Conservation (phyloP, 2,888 invertebrate genomes). For the Plusia festucae region DNA sequence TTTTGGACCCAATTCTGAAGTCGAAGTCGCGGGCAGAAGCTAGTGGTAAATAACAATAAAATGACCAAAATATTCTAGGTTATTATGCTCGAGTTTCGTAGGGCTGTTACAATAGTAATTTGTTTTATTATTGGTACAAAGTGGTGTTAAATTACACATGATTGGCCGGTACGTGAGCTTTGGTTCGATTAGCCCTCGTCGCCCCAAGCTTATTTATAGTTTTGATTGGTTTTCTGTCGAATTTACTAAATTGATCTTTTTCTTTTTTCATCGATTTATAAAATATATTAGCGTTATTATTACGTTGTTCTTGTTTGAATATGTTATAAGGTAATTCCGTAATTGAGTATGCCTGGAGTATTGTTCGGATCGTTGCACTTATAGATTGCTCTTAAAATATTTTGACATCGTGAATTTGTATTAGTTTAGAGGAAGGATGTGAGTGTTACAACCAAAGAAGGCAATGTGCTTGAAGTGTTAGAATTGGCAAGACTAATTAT, state of each 20-base stretch:
- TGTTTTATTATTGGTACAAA: constrained; percentile 86
- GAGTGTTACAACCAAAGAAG: no score
- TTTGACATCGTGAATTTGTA: no score
- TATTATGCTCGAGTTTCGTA: constrained; percentile 37
- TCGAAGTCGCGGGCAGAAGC: no score
- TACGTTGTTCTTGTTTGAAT: neutral
- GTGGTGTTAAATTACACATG: constrained; percentile 86
- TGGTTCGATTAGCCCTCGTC: constrained; percentile 62
- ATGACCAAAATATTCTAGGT: constrained; percentile 10
- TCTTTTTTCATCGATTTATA: constrained; percentile 37
- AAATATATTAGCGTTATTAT: constrained; percentile 4
- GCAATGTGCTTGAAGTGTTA: no score
- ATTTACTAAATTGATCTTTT: constrained; percentile 57
- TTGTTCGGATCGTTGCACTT: no score
- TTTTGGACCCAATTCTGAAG: no score
- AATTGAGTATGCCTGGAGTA: no score
- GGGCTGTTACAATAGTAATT: constrained; percentile 72
- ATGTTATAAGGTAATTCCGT: neutral
- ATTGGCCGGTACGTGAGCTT: constrained; percentile 69
- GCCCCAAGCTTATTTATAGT: constrained; percentile 69
- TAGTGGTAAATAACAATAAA: neutral
- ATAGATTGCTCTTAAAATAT: no score
- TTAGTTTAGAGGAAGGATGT: no score
- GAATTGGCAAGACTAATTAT: no score
- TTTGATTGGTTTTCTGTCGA: constrained; percentile 59